Conservation (phyloP, 2,797 vertebrate species). For the Pseudotriccus pelzelni region DNA sequence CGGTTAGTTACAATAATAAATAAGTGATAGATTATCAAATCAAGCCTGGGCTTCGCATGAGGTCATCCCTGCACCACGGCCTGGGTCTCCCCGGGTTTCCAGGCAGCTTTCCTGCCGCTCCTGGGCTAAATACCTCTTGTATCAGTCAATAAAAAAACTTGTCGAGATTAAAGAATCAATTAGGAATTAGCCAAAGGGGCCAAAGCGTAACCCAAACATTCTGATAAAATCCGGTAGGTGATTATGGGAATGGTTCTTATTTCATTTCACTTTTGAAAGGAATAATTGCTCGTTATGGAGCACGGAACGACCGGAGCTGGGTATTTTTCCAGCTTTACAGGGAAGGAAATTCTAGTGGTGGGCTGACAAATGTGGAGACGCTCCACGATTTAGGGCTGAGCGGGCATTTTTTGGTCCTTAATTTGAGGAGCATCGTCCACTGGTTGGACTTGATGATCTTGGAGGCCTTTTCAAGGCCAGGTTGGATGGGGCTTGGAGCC, state of each 20-base stretch:
- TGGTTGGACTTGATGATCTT: background rate
- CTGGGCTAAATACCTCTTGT: slow-evolving; percentile 50
- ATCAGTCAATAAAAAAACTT: slow-evolving; percentile 55
- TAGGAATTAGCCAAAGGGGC: slow-evolving; percentile 56
- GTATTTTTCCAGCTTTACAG: background rate
- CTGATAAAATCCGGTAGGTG: slow-evolving; percentile 66
- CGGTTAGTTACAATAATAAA: slow-evolving; percentile 63
- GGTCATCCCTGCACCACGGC: slow-evolving; percentile 34
- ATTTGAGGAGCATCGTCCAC: background rate
- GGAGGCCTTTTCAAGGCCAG: background rate
- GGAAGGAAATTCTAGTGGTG: background rate
- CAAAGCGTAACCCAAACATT: slow-evolving; percentile 52
- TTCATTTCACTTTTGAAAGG: slow-evolving; percentile 4
- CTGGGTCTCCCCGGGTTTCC: background rate
- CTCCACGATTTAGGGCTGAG: fast-evolving
- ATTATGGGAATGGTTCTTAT: slow-evolving; percentile 24
- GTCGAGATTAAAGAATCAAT: slow-evolving; percentile 70
- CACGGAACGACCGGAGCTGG: background rate
- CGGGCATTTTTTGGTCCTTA: fast-evolving
- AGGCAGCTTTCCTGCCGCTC: background rate
- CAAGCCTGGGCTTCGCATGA: background rate
- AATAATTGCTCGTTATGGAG: slow-evolving; percentile 24
- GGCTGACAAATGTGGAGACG: background rate
- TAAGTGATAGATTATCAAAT: slow-evolving; percentile 54
- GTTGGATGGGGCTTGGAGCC: background rate